Base-by-base conservation (phyloP, 2,888 invertebrate genomes). In the Sesia apiformis region DNA sequence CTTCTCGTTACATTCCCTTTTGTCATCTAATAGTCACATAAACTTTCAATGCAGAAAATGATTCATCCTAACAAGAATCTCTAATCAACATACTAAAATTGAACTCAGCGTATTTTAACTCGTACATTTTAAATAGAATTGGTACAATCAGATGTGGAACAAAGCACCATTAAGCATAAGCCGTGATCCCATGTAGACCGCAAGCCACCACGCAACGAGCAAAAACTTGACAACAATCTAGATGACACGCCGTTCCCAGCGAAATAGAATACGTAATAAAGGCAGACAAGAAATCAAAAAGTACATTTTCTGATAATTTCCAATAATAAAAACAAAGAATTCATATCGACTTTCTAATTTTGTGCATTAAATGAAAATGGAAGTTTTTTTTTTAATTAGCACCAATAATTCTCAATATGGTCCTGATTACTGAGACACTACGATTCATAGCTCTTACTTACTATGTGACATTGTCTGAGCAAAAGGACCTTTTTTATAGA, bases 211-310 rank as follows among this genome's bases (percentile, higher is more conserved):
- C 65, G 71, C 69, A 62, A 64, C 57, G 60, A 62, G 67, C 61
- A 76, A 74, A 74, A 76, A 75, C 65, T 66, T 57, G 63, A 68
- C 66, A 66, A 70, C 64, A 69, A 71, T 68, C 65, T 64, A 63
- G 61, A 67, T 23, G 23, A 46, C 67, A 64, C 63, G 61, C 58
- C 67, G 64, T 73, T 76, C 73, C 65, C 69, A 68, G 63, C 64
- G 62, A 69, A 67, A 66, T 60, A 63, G 62, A 62, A 66, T 64
- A 65, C 60, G 63, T 66, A 70, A 69, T 64, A 52, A 52, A 64
- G 60, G 62, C 46, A 46, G 46, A 46, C 60, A 61, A 52, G 40
- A 52, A 41, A 40, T 52, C 52, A 40, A 7, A 23, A 52, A 8
- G 40, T 41, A n/a, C 46, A 46, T 23, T 8, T 4, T 46, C 23